Evolutionary conservation across 2,113 vertebrate genomes (phyloP).

Genomic region (Actinemys pallida): DNA sequence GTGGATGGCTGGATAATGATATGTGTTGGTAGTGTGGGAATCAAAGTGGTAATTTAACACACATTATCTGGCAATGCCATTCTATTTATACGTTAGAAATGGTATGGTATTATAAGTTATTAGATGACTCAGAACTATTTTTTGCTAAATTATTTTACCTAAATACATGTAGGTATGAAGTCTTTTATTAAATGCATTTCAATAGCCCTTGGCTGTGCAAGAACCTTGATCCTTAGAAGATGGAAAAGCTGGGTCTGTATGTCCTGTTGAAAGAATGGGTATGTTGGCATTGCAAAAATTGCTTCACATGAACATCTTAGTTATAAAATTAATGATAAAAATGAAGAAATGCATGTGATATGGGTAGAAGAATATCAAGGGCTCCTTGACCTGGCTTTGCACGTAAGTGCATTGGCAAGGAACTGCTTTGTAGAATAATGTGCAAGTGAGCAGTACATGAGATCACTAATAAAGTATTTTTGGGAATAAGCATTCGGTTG

Average conservation of each 20-base stretch:
- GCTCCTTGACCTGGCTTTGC: background rate
- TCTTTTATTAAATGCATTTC: background rate
- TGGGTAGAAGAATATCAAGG: background rate
- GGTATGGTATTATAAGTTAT: background rate
- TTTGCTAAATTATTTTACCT: background rate
- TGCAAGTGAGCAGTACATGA: background rate
- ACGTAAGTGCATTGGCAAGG: background rate
- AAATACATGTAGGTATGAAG: background rate
- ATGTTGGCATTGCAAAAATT: background rate
- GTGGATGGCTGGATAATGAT: background rate
- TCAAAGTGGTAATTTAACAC: background rate
- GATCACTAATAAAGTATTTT: background rate
- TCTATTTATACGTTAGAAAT: background rate
- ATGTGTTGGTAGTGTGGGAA: background rate
- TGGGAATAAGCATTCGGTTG: background rate
- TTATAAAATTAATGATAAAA: constrained; percentile 5
- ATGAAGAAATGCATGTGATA: background rate
- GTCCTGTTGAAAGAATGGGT: background rate
- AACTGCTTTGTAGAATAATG: constrained; percentile 11
- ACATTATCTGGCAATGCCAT: background rate
- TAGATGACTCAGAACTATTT: background rate
- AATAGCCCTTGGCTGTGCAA: background rate
- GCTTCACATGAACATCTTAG: background rate
- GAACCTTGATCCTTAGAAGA: background rate
- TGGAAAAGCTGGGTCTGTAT: background rate